A percentile compares a stretch with the other conserved stretches of the same genome.
These are phyloP conservation scores for Ptyas mucosa DNA, from an alignment of 2,113 vertebrate species.

Conservation along the genomic window DNA sequence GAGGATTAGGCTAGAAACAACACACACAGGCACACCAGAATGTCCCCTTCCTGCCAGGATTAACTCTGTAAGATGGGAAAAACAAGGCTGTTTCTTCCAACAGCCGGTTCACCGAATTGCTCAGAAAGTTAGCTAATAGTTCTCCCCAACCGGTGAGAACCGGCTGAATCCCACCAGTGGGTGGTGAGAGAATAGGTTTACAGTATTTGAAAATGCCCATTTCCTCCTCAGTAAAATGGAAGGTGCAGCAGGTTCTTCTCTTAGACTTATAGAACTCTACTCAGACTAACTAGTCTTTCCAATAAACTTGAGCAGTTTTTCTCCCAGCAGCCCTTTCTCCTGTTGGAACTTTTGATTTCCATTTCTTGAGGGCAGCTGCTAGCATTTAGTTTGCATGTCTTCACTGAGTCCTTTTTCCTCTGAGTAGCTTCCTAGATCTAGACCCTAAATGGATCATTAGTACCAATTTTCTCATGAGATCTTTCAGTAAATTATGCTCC, in stretches of 20 bases:
- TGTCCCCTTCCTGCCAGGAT: too few relatives aligned
- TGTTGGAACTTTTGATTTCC: neutral
- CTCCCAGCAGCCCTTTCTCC: neutral
- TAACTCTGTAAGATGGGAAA: too few relatives aligned
- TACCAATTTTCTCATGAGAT: neutral
- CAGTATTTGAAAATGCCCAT: too few relatives aligned
- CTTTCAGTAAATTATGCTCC: neutral
- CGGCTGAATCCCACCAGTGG: too few relatives aligned
- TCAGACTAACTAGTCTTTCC: neutral
- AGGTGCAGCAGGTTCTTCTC: neutral
- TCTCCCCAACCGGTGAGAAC: too few relatives aligned
- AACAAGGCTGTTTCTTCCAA: too few relatives aligned
- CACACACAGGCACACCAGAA: too few relatives aligned
- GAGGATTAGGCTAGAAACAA: too few relatives aligned
- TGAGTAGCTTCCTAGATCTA: neutral
- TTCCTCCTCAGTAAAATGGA: neutral
- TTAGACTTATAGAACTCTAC: neutral
- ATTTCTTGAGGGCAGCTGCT: neutral
- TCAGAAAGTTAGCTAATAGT: too few relatives aligned
- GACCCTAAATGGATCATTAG: neutral
- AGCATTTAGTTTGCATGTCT: neutral
- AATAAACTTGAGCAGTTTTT: neutral
- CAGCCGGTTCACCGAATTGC: too few relatives aligned
- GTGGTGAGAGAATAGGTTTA: too few relatives aligned
- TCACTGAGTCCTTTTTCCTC: neutral